phyloP scores from a whole-genome alignment of 2,113 vertebrate species.

The Notarius quadriscutis region DNA sequence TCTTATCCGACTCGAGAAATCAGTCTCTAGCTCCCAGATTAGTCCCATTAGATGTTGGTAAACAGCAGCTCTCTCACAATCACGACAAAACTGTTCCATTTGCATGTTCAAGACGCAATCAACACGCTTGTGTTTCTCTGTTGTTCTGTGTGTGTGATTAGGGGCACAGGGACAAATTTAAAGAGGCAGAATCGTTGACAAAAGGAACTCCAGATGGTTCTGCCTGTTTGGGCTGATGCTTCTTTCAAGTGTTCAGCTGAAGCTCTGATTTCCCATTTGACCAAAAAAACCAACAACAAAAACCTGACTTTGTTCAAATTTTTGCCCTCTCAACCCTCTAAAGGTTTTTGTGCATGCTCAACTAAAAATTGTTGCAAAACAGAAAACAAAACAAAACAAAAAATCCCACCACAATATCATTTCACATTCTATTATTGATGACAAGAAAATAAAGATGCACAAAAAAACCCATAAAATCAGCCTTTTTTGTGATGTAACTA shows the following conservation, averaged over 20 bases:
- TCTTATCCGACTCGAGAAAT: slow-evolving; percentile 24
- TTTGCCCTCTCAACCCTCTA: not conserved
- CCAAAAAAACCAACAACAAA: not conserved
- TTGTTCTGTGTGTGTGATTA: slow-evolving; percentile 31
- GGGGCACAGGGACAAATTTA: not conserved
- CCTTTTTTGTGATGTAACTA: not conserved
- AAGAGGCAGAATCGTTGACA: slow-evolving; percentile 12
- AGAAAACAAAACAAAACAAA: not conserved
- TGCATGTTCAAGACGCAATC: slow-evolving; percentile 41
- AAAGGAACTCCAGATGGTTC: slow-evolving; percentile 24
- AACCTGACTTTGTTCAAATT: not conserved
- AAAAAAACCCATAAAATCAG: not conserved
- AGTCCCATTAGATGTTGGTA: slow-evolving; percentile 48
- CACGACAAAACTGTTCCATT: slow-evolving; percentile 40
- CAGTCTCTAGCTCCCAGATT: slow-evolving; percentile 43
- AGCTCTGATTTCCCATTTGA: not conserved
- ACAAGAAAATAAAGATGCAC: not conserved
- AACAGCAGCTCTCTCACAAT: slow-evolving; percentile 44
- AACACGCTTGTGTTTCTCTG: slow-evolving; percentile 9
- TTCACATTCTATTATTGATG: not conserved
- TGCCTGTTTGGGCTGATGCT: not conserved
- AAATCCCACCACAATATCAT: not conserved
- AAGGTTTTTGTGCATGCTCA: not conserved
- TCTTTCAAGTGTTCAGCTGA: not conserved
- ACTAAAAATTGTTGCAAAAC: not conserved